These are phyloP conservation scores for Zaprionus camerounensis DNA, from an alignment of 1,140 invertebrate species.

Conservation along the genomic window DNA sequence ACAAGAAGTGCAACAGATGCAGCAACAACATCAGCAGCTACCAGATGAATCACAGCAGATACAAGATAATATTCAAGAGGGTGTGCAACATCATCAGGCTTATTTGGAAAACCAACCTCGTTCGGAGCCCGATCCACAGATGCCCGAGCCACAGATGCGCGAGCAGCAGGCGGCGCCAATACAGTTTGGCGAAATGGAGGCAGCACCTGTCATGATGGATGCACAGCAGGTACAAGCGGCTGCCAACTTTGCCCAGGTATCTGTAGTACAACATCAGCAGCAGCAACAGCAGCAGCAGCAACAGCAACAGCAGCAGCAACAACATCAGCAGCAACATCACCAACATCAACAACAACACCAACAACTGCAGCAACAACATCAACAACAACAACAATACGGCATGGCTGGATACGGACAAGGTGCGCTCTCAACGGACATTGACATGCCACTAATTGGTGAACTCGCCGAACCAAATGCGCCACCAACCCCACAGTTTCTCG, in stretches of 20 bases:
- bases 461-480: slow-evolving; percentile 76
- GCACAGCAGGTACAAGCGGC: slow-evolving; percentile 63
- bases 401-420: slow-evolving; percentile 63
- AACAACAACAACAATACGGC: slow-evolving; percentile 60
- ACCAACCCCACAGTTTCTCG: slow-evolving; percentile 76
- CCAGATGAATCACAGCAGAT: slow-evolving; percentile 11
- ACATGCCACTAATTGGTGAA: slow-evolving; percentile 80
- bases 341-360: slow-evolving; percentile 31
- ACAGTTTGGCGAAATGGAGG: slow-evolving; percentile 80
- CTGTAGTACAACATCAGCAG: slow-evolving; percentile 66
- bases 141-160: slow-evolving; percentile 30
- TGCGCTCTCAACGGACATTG: slow-evolving; percentile 72
- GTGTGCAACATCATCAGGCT: slow-evolving; percentile 35
- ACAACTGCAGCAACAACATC: too few species aligned
- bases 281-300: slow-evolving; percentile 54
- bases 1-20: slow-evolving; percentile 1
- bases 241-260: slow-evolving; percentile 67
- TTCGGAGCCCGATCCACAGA: slow-evolving; percentile 9
- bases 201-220: slow-evolving; percentile 68
- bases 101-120: slow-evolving; percentile 36
- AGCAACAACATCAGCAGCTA: slow-evolving; percentile 31
- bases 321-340: slow-evolving; percentile 61
- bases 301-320: slow-evolving; percentile 50
- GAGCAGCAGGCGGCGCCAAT: slow-evolving; percentile 61
- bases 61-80: slow-evolving; percentile 30